These are phyloP conservation scores for chimpanzee (Pan troglodytes) DNA, from an alignment of 2,113 vertebrate species.

Conservation along the genomic window NHGRI_mPanTro3-v2.1_pri NC_072403.2:91135501-91136000, in stretches of 20 bases:
- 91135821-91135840: too few species aligned
- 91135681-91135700: not conserved
- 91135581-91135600: not conserved
- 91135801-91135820: too few species aligned
- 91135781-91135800: not conserved
- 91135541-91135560: not conserved
- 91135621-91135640: not conserved
- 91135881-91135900: too few species aligned
- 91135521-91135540: not conserved
- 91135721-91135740: not conserved
- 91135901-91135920: too few species aligned
- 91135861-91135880: too few species aligned
- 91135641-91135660: not conserved
- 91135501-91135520: not conserved
- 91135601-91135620: not conserved
- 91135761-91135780: not conserved
- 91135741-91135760: not conserved
- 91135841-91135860: too few species aligned
- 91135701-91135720: not conserved
- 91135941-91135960: too few species aligned
- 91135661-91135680: not conserved
- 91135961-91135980: too few species aligned
- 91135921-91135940: too few species aligned
- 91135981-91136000: too few species aligned
- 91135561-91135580: rapidly evolving